Conservation (phyloP, 2,888 invertebrate genomes). For the Pandemis corylana region DNA sequence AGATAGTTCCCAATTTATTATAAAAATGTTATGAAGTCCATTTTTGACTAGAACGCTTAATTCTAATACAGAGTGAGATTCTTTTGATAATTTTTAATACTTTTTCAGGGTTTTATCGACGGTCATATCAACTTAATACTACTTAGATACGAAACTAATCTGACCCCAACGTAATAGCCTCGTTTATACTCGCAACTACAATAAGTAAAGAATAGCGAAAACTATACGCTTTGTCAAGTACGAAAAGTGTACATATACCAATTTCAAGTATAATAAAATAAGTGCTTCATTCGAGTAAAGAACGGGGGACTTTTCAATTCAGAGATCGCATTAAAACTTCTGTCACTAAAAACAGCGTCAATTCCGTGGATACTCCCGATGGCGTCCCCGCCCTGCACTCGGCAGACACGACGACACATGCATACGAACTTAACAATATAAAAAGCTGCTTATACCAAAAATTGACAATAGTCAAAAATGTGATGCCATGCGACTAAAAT, state of each 20-base stretch:
- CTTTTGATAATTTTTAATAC: constrained; percentile 78
- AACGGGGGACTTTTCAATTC: not conserved
- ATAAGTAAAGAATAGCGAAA: constrained; percentile 35
- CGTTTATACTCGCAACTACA: constrained; percentile 51
- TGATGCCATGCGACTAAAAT: constrained; percentile 52
- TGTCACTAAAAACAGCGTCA: not conserved
- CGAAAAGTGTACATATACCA: constrained; percentile 37
- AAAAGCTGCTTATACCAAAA: constrained; percentile 62
- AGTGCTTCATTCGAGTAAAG: constrained; percentile 40
- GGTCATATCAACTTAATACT: constrained; percentile 68
- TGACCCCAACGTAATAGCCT: constrained; percentile 72
- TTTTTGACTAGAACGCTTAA: constrained; percentile 84
- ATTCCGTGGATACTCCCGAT: not conserved
- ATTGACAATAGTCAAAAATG: constrained; percentile 58
- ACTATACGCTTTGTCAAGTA: constrained; percentile 24
- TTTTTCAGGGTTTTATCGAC: constrained; percentile 66
- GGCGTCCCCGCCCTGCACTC: not conserved
- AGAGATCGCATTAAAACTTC: not conserved
- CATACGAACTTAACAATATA: constrained; percentile 41
- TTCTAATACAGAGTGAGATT: constrained; percentile 83
- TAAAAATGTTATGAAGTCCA: constrained; percentile 68
- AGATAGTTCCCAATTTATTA: constrained; percentile 32
- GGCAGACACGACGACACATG: constrained; percentile 2
- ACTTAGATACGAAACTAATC: constrained; percentile 60
- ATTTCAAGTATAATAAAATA: constrained; percentile 29